These are phyloP conservation scores for Lamellibrachia satsuma DNA, from an alignment of 2,888 invertebrate species.

Conservation along the genomic window DNA sequence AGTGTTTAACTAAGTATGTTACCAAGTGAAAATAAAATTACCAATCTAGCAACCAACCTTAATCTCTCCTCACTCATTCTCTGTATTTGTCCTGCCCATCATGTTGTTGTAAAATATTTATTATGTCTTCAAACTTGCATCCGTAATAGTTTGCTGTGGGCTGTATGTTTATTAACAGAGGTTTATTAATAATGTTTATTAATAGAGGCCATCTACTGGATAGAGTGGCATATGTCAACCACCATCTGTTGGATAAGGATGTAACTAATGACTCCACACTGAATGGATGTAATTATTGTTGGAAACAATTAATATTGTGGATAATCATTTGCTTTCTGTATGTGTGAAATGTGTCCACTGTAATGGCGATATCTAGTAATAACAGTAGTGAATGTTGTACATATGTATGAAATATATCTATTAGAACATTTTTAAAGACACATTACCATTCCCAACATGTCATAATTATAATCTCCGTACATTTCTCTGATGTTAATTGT, in stretches of 20 bases:
- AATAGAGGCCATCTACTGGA: background rate
- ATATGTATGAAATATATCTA: background rate
- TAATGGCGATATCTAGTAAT: background rate
- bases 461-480: no score
- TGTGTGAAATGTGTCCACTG: background rate
- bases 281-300: background rate
- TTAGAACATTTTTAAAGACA: background rate
- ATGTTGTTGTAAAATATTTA: background rate
- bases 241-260: background rate
- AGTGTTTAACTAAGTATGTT: no score
- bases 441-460: background rate
- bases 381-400: background rate
- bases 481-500: background rate
- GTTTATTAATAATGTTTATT: background rate
- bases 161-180: background rate
- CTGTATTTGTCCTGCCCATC: background rate
- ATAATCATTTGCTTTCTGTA: background rate
- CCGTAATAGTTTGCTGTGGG: background rate
- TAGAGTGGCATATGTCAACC: background rate
- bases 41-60: no score
- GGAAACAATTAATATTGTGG: background rate
- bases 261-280: slow-evolving; percentile 7
- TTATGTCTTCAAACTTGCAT: background rate
- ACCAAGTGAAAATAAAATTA: no score
- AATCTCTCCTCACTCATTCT: no score